These are phyloP conservation scores for Coilia nasus DNA, from an alignment of 2,797 vertebrate species.

Conservation along the genomic window DNA sequence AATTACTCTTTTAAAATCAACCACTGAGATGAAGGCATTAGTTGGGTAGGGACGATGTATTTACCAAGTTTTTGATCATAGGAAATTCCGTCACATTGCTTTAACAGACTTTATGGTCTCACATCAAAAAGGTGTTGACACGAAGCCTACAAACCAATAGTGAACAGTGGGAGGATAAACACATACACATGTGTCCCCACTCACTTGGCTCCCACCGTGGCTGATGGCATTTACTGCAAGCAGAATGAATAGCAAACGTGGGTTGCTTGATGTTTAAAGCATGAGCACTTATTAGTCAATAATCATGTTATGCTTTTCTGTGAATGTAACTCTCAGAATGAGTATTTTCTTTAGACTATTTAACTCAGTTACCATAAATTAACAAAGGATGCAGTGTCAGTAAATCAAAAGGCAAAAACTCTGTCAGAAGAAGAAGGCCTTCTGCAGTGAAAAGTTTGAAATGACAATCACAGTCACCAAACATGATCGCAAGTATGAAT, in stretches of 20 bases:
- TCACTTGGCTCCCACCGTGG: background rate
- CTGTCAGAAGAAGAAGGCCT: background rate
- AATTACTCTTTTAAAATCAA: background rate
- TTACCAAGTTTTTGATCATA: background rate
- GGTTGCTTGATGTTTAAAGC: background rate
- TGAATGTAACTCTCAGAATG: background rate
- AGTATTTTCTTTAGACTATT: background rate
- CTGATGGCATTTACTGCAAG: background rate
- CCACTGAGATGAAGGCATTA: background rate
- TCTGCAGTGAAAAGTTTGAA: background rate
- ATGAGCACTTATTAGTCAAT: background rate
- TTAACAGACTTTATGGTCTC: background rate
- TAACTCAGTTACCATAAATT: conserved; percentile 15
- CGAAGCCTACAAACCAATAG: background rate
- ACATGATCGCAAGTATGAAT: too few relatives aligned
- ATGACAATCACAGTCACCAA: background rate
- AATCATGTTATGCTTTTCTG: background rate
- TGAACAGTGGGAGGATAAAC: background rate
- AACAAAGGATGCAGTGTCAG: background rate
- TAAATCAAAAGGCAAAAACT: background rate
- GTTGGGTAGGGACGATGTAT: background rate
- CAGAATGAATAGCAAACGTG: background rate
- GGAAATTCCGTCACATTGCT: background rate
- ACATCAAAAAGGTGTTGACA: background rate
- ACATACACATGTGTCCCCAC: background rate